Base-by-base conservation (phyloP, 2,113 vertebrate species). In the Hyaena hyaena region DNA sequence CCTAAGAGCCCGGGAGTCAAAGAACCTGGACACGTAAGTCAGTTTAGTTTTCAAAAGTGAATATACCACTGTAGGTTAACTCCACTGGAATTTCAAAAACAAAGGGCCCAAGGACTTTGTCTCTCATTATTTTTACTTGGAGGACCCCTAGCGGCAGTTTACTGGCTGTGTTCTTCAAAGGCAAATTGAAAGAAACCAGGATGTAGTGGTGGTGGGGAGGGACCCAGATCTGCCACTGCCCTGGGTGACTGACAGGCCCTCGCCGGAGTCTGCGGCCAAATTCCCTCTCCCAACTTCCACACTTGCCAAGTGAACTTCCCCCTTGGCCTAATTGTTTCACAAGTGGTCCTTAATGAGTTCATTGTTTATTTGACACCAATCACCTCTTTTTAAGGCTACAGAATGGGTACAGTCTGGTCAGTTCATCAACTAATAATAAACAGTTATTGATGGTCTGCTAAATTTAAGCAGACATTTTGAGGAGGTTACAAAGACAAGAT, bases 111-210 rank as follows among this genome's bases (percentile, higher is more conserved):
- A 63, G 80, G 19, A 26, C 23, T 39, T 63, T 65, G 17, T 26
- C 39, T 28, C 5, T 11, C 2, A 53, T 28, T 96, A 7, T 61
- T 92, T 98, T 98, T 98, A 73, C 71, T 97, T 68, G 77, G 89
- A 81, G 81, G 90, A 82, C 96, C 94, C 97, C 97, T 98, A 98
- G 97, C 74, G 97, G 98, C 39, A 4, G 19, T 84, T 96, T 86
- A 14, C 35, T 95, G 50, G 5, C 68, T 74, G 24, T 94, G 96
- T 31, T 83, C 87, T 93, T 94, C 33, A 90, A 79, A 71, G 63
- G 58, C 24, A 55, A 90, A 83, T 1, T 5, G 12, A 50, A 87
- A 88, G 74, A 83, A 61, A 66, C 50, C 19, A 21, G 12, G 3
- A n/a, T 14, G 31, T n/a, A 23, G 26, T 7, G 45, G 26, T 2